Evolutionary conservation across 1,140 invertebrate genomes (phyloP).

Genomic region (Drosophila sp.): DNA sequence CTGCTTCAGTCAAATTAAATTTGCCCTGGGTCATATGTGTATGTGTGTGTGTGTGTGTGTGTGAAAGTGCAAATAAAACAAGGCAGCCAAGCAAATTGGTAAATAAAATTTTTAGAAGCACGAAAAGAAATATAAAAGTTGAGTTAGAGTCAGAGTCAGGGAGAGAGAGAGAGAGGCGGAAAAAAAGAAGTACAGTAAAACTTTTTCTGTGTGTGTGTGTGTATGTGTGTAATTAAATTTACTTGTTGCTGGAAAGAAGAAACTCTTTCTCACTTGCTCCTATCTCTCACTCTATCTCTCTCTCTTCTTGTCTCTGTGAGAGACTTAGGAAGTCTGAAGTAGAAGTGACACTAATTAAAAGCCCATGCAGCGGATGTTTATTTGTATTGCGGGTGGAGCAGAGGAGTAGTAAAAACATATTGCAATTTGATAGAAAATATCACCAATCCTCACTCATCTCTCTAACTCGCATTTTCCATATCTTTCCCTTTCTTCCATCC

Average conservation of each 20-base stretch:
- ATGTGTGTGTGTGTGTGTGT: constrained; percentile 28
- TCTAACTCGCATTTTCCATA: background rate
- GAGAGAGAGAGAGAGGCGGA: background rate
- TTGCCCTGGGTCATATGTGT: constrained; percentile 58
- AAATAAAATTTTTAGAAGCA: constrained; percentile 67
- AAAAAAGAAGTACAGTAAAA: constrained; percentile 34
- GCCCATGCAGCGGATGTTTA: constrained; percentile 65
- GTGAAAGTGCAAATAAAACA: constrained; percentile 11
- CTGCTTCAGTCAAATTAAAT: constrained; percentile 69
- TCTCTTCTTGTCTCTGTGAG: constrained; percentile 17
- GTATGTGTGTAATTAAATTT: constrained; percentile 67
- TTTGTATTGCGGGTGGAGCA: constrained; percentile 18
- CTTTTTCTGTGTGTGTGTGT: constrained; percentile 29
- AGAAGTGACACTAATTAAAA: constrained; percentile 74
- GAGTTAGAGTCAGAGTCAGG: constrained; percentile 43
- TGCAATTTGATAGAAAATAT: constrained; percentile 56
- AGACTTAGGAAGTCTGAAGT: constrained; percentile 34
- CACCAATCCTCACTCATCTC: background rate
- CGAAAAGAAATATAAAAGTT: constrained; percentile 57
- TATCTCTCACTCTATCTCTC: too few species aligned
- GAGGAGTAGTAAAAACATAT: constrained; percentile 35
- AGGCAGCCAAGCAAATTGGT: constrained; percentile 57
- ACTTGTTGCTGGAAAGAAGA: constrained; percentile 56
- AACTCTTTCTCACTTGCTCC: background rate
- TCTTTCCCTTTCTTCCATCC: background rate